phyloP scores from a whole-genome alignment of 2,113 vertebrate species.

The Pycnonotus jocosus region DNA sequence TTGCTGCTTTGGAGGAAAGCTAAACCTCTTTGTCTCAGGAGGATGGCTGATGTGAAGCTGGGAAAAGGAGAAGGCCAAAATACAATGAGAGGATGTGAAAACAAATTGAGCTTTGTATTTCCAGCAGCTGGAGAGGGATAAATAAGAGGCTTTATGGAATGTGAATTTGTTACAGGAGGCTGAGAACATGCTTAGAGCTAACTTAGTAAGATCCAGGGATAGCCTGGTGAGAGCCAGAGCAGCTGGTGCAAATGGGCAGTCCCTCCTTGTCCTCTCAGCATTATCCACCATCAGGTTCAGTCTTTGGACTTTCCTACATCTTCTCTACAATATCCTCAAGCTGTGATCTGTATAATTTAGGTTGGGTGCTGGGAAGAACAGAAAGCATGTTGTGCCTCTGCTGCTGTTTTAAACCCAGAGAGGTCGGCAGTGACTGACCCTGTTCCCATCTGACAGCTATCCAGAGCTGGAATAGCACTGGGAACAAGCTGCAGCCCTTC shows the following conservation, averaged over 20 bases:
- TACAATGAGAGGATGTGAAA: background rate
- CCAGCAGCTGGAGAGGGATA: background rate
- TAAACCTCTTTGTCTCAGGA: background rate
- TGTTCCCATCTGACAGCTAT: background rate
- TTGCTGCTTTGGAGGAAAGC: constrained; percentile 23
- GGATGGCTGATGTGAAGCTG: background rate
- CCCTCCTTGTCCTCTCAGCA: background rate
- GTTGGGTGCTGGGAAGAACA: background rate
- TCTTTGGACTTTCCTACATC: background rate
- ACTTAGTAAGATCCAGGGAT: background rate
- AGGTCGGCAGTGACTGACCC: rapidly evolving
- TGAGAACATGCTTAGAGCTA: background rate
- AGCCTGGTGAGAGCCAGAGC: background rate
- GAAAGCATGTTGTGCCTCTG: background rate
- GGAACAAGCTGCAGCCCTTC: background rate
- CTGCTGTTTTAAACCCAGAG: background rate
- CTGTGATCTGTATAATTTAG: background rate
- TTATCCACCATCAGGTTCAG: background rate
- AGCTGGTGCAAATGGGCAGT: background rate
- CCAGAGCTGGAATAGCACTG: background rate
- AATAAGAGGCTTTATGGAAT: background rate
- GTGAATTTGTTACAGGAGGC: background rate
- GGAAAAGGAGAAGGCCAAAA: background rate
- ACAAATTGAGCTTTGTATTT: background rate
- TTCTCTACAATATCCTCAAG: background rate